These are phyloP conservation scores for Idaea biselata DNA, from an alignment of 2,888 invertebrate genomes.

Conservation along the genomic window DNA sequence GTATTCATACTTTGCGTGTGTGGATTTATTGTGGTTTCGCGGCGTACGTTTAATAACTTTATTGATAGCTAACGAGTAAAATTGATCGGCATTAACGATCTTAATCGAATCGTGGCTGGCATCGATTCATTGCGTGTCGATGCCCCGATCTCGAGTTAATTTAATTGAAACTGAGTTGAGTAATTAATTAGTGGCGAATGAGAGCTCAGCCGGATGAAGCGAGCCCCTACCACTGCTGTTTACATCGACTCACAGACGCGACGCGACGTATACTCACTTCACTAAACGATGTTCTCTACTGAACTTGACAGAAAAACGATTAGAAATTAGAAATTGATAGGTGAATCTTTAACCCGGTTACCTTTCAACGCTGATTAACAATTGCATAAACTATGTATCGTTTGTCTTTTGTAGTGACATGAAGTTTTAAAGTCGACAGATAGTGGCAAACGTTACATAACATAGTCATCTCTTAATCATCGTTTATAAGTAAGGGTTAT, in stretches of 20 bases:
- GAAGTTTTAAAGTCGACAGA: too few relatives aligned
- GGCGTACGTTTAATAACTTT: constrained; percentile 59
- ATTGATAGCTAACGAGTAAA: constrained; percentile 69
- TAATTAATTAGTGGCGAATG: constrained; percentile 79
- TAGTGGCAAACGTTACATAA: too few relatives aligned
- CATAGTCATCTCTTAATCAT: too few relatives aligned
- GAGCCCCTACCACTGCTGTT: constrained; percentile 53
- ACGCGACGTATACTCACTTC: neutral
- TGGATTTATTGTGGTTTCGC: constrained; percentile 39
- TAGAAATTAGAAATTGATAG: neutral
- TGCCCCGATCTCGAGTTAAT: constrained; percentile 73
- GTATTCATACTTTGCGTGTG: neutral
- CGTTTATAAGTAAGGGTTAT: too few relatives aligned
- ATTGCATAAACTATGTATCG: too few relatives aligned
- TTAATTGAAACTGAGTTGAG: constrained; percentile 77
- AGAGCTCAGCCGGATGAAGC: constrained; percentile 68
- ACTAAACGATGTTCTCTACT: neutral
- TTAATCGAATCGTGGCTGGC: constrained; percentile 72
- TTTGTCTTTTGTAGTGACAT: too few relatives aligned
- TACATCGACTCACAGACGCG: constrained; percentile 44
- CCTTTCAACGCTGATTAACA: too few relatives aligned
- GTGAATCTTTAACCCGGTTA: too few relatives aligned
- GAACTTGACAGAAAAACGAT: neutral
- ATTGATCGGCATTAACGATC: constrained; percentile 74
- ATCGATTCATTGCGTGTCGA: constrained; percentile 73